Evolutionary conservation across 2,888 invertebrate species (phyloP).

Genomic region (Tetheella fluctuosa): DNA sequence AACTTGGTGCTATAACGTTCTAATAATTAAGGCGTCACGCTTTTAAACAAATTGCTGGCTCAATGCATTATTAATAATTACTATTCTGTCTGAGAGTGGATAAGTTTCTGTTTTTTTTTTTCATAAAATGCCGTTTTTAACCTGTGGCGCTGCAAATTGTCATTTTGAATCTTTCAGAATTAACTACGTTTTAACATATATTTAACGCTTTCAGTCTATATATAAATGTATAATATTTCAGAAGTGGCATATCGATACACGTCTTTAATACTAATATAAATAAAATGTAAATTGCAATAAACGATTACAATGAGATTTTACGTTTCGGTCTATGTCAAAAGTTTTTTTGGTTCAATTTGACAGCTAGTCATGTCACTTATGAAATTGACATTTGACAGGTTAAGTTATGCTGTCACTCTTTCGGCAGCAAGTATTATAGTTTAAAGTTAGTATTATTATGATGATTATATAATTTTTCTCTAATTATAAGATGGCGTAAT

Average conservation of each 20-base stretch:
- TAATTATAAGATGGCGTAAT: slow-evolving; percentile 80
- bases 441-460: slow-evolving; percentile 66
- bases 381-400: slow-evolving; percentile 64
- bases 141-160: background rate
- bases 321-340: slow-evolving; percentile 11
- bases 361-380: slow-evolving; percentile 78
- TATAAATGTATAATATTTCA: background rate
- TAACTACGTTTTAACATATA: slow-evolving; percentile 18
- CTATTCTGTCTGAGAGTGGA: slow-evolving; percentile 25
- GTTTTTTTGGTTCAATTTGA: slow-evolving; percentile 53
- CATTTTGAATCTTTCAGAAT: slow-evolving; percentile 4
- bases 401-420: slow-evolving; percentile 38
- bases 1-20: slow-evolving; percentile 61
- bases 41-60: slow-evolving; percentile 66
- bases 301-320: slow-evolving; percentile 28
- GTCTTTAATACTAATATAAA: background rate
- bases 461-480: slow-evolving; percentile 59
- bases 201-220: background rate
- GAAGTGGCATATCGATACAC: background rate
- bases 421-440: slow-evolving; percentile 69
- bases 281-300: slow-evolving; percentile 6
- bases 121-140: background rate
- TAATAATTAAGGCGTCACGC: slow-evolving; percentile 54
- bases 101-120: slow-evolving; percentile 47
- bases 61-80: slow-evolving; percentile 63